Evolutionary conservation across 2,113 vertebrate species (phyloP), one percentile per base, ranked within the genome.

Genomic region (Buteo buteo): DNA sequence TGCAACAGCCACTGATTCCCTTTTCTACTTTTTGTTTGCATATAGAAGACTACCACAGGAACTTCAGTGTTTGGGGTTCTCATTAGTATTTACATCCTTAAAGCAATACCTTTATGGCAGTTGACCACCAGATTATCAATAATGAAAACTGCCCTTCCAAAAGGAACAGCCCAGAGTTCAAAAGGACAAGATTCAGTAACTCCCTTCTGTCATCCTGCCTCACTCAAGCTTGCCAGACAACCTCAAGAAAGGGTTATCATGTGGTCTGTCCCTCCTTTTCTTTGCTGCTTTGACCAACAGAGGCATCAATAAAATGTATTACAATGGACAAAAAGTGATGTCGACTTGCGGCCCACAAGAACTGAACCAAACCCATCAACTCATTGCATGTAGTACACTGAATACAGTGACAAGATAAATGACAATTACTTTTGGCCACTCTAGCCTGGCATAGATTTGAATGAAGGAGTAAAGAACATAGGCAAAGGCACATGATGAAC

Each of bases 21-120:
- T 49, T 88, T 96, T 70, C 77, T 86, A 31, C 44, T 82, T 94
- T 82, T 86, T 81, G 64, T 96, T 93, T 95, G 77, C 62, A 34
- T 72, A 19, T 42, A 73, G 65, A 69, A 86, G 47, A 50, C 72
- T 69, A 38, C 54, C 20, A 69, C 40, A 84, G 45, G 44, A 83
- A 77, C 74, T 62, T 91, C 16, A 57, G n/a, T 78, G 49, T 93
- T 88, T 92, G 47, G 29, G 77, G 32, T 86, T 92, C 69, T 59
- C 36, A 28, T 88, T 70, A 86, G 32, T 91, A 57, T 86, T 92
- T 93, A 85, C 34, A 58, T 82, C n/a, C 36, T 82, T 82, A 77
- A 71, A 90, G 40, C n/a, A 84, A 57, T 84, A 40, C 32, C 55
- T 87, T 82, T 50, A 38, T n/a, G 47, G 42, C 78, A 90, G 44